Conservation (phyloP, 2,797 vertebrate species). For the Corythornis leucogaster region DNA sequence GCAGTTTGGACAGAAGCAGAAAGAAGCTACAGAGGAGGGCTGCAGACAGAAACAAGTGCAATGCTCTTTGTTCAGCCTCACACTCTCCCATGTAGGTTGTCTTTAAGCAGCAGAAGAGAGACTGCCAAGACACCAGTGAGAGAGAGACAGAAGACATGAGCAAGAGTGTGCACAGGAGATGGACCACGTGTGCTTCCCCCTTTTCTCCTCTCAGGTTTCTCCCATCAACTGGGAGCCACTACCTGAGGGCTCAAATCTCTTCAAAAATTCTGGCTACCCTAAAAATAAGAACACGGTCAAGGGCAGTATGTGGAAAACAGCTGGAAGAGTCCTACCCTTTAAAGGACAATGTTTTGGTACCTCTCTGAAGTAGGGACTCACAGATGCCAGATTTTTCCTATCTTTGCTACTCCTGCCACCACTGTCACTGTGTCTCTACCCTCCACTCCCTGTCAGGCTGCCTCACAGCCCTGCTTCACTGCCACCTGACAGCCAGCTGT, state of each 20-base stretch:
- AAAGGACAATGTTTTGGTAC: not conserved
- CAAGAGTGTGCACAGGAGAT: rapidly evolving
- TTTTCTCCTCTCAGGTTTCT: not conserved
- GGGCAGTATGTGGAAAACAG: not conserved
- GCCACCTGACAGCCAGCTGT: not conserved
- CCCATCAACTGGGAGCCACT: not conserved
- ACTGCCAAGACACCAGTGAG: not conserved
- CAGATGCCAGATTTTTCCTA: not conserved
- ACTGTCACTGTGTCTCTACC: not conserved
- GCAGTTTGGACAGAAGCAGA: not conserved
- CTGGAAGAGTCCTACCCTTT: not conserved
- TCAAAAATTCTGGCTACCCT: not conserved
- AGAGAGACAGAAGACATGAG: rapidly evolving
- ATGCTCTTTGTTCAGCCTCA: not conserved
- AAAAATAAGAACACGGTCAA: not conserved
- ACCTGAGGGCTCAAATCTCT: not conserved
- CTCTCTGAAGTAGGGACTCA: not conserved
- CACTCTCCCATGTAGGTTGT: not conserved
- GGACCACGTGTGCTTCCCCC: rapidly evolving
- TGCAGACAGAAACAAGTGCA: not conserved
- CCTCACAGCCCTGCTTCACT: not conserved
- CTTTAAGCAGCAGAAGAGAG: not conserved
- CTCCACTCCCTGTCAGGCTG: not conserved
- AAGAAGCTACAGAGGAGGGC: not conserved
- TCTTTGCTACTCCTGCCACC: not conserved